Evolutionary conservation across 2,888 invertebrate genomes (phyloP), one percentile per base, ranked within the genome.

Genomic region (Caenorhabditis macrosperma): DNA sequence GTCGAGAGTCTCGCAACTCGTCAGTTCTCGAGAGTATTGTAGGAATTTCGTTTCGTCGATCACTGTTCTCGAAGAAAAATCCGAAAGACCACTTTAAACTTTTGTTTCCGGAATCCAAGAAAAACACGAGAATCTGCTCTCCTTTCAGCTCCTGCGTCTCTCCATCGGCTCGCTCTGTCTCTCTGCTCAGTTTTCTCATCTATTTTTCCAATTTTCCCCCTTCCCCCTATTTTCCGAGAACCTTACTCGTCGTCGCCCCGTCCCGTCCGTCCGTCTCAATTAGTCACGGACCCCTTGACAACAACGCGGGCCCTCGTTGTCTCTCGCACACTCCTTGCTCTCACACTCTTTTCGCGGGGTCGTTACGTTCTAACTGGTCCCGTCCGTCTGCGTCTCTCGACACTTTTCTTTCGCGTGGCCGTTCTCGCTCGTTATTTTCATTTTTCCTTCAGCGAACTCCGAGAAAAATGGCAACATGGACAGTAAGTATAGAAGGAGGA

Each of bases 401-500:
- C 50, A 10, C 17, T 24, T 5, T 44, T 41, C 35, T 64, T 35
- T 54, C 28, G 20, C 24, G 24, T 22, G n/a, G n/a, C n/a, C 5
- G n/a, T 52, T 17, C 33, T 54, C 28, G n/a, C 41, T 54, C 35
- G 9, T 48, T 44, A 26, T 50, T 28, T 17, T n/a, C 5, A 22
- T 24, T 9, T 22, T 22, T 17, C 48, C 1, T 63, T 38, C 10
- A 5, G 9, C 30, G 48, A 1, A 22, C 44, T 54, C 1, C 17
- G 15, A 10, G n/a, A 2, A 67, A 22, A 50, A 79, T 79, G 79
- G 59, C 74, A 94, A 93, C 93, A 91, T 96, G 96, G 96, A 95
- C 95, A 63, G 94, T 94, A 35, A 94, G 94, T 90, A 92, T 96
- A 81, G 95, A 95, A 90, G 96, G 95, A 33, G 96, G 96, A n/a